Percentiles rank a stretch among this genome's conserved stretches.
These are phyloP conservation scores for Diacarnus erythraeanus DNA, from an alignment of 37 sponge, comb jelly and placozoan species.

Conservation along the genomic window DNA sequence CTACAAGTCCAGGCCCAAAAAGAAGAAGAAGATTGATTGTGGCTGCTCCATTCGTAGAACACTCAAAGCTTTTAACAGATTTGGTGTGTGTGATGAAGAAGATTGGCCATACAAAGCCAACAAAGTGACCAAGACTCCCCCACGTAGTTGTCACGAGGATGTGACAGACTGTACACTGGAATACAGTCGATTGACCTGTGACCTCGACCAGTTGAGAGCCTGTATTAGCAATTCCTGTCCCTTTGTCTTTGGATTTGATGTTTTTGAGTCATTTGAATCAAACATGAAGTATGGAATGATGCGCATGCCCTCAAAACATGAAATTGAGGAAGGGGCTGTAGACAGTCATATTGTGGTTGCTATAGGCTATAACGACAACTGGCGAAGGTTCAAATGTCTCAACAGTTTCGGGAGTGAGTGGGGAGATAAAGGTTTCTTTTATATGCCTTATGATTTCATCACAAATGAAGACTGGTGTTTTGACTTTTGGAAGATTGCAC, in stretches of 20 bases:
- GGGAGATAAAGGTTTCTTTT: slow-evolving; percentile 16
- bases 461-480: not conserved
- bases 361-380: slow-evolving; percentile 18
- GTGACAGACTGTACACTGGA: not conserved
- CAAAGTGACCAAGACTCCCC: not conserved
- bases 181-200: not conserved
- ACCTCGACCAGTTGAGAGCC: slow-evolving; percentile 6
- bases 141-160: not conserved
- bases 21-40: not conserved
- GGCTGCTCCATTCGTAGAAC: slow-evolving; percentile 20
- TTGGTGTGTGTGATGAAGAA: slow-evolving; percentile 10
- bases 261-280: not conserved
- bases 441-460: slow-evolving; percentile 22
- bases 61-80: not conserved
- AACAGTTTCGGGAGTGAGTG: slow-evolving; percentile 13
- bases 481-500: slow-evolving; percentile 18
- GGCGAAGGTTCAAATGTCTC: not conserved
- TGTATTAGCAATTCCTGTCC: slow-evolving; percentile 1
- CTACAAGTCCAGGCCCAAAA: not conserved
- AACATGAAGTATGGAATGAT: not conserved
- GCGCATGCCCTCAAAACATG: not conserved
- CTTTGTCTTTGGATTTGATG: slow-evolving; percentile 6
- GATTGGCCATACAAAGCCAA: slow-evolving; percentile 1
- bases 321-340: too few relatives aligned
- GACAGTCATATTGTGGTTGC: slow-evolving; percentile 5